Percentiles rank a stretch among this genome's conserved stretches.
These are phyloP conservation scores for Bellardia bayeri DNA, from an alignment of 2,888 invertebrate species.

Conservation along the genomic window DNA sequence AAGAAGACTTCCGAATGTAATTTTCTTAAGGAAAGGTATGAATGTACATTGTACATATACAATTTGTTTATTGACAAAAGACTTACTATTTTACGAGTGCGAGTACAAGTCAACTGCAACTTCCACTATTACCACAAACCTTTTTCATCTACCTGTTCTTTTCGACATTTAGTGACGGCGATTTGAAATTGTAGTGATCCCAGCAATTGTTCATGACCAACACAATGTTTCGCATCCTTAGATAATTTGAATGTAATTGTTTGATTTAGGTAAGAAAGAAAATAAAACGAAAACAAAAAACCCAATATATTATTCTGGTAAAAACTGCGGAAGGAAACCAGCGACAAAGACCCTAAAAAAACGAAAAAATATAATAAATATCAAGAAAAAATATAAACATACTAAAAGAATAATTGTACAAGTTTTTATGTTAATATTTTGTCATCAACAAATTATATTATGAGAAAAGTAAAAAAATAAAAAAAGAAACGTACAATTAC, in stretches of 20 bases:
- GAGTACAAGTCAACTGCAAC: constrained; percentile 36
- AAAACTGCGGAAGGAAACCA: constrained; percentile 70
- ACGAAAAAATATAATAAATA: not conserved
- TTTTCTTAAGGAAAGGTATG: constrained; percentile 62
- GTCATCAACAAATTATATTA: constrained; percentile 65
- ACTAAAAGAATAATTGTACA: constrained; percentile 54
- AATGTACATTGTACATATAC: constrained; percentile 9
- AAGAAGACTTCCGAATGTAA: constrained; percentile 70
- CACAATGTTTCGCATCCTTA: constrained; percentile 62
- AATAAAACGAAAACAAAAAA: constrained; percentile 24
- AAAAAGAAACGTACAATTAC: constrained; percentile 19
- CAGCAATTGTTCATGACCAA: constrained; percentile 63
- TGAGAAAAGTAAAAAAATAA: constrained; percentile 41
- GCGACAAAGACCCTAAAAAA: constrained; percentile 61
- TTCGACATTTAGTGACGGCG: not conserved
- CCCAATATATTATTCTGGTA: constrained; percentile 45
- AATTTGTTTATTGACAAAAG: constrained; percentile 48
- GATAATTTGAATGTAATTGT: constrained; percentile 71
- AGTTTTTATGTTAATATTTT: constrained; percentile 70
- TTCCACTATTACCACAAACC: constrained; percentile 34
- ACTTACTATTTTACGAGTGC: not conserved
- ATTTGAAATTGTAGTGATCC: constrained; percentile 54
- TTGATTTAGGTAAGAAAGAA: constrained; percentile 61
- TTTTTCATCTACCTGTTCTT: constrained; percentile 42
- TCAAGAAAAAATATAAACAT: constrained; percentile 43